Percentiles rank a stretch among this genome's conserved stretches.
Evolutionary conservation across 2,797 vertebrate genomes (phyloP).

Genomic region (Miopithecus talapoin): DNA sequence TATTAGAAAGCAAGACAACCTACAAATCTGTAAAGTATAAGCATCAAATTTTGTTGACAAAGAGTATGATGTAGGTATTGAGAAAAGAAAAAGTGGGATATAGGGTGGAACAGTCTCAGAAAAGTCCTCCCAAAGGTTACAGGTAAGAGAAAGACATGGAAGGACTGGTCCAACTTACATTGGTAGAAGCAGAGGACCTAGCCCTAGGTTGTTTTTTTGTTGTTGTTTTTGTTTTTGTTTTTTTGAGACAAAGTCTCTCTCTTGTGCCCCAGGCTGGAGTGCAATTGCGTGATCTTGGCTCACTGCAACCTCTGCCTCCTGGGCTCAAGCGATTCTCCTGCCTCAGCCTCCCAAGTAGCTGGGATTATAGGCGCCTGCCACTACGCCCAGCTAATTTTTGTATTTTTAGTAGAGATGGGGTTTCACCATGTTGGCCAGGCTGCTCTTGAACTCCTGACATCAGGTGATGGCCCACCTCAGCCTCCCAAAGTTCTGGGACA

Average conservation of each 20-base stretch:
- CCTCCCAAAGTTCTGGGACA: neutral
- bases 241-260: neutral
- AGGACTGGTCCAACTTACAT: neutral
- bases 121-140: neutral
- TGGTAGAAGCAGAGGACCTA: neutral
- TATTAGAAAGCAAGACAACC: neutral
- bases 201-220: no score
- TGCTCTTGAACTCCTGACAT: neutral
- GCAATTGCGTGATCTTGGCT: neutral
- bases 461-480: neutral
- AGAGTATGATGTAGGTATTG: neutral
- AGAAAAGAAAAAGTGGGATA: neutral
- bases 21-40: neutral
- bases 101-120: neutral
- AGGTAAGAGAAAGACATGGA: neutral
- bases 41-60: neutral
- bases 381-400: neutral
- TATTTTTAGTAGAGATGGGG: neutral
- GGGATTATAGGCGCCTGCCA: neutral
- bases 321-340: neutral
- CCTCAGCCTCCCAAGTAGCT: neutral
- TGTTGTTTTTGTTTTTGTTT: neutral
- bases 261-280: neutral
- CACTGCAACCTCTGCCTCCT: neutral
- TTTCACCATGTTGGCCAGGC: neutral